phyloP scores from a whole-genome alignment of 2,888 invertebrate species.

The Gasteruption jaculator region DNA sequence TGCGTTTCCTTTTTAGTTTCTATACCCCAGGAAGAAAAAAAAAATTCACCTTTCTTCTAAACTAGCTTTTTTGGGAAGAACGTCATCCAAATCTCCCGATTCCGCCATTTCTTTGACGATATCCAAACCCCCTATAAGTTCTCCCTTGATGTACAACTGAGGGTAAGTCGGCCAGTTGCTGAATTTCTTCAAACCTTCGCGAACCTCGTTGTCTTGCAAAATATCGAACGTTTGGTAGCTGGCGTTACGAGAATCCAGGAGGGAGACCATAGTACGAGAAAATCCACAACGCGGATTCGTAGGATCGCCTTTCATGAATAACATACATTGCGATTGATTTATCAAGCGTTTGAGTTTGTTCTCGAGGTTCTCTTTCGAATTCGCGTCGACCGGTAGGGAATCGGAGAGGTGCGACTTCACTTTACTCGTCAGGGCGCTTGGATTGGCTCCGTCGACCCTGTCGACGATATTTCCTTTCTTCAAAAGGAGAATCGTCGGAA shows the following conservation, averaged over 20 bases:
- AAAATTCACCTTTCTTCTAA: constrained; percentile 16
- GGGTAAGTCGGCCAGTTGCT: constrained; percentile 96
- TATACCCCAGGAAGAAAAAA: neutral
- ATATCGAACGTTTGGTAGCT: constrained; percentile 86
- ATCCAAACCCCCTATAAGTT: constrained; percentile 84
- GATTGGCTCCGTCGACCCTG: constrained; percentile 83
- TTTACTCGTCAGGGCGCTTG: constrained; percentile 72
- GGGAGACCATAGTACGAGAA: constrained; percentile 72
- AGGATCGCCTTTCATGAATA: constrained; percentile 86
- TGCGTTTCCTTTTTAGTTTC: too few relatives aligned
- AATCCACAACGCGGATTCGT: constrained; percentile 77
- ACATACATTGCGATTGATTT: constrained; percentile 73
- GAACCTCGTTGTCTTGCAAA: constrained; percentile 80
- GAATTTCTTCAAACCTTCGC: constrained; percentile 83
- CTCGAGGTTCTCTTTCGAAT: constrained; percentile 54
- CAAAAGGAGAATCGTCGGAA: constrained; percentile 82
- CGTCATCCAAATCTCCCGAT: constrained; percentile 67
- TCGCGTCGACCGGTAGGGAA: constrained; percentile 22
- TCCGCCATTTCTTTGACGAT: constrained; percentile 79
- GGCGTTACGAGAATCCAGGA: constrained; percentile 70
- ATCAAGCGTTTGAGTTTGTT: constrained; percentile 70
- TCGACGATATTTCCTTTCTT: constrained; percentile 67
- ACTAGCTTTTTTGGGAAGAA: constrained; percentile 53
- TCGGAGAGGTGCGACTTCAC: constrained; percentile 57
- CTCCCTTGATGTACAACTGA: constrained; percentile 84